phyloP scores from a whole-genome alignment of 2,797 vertebrate genomes.

The Spizella passerina region DNA sequence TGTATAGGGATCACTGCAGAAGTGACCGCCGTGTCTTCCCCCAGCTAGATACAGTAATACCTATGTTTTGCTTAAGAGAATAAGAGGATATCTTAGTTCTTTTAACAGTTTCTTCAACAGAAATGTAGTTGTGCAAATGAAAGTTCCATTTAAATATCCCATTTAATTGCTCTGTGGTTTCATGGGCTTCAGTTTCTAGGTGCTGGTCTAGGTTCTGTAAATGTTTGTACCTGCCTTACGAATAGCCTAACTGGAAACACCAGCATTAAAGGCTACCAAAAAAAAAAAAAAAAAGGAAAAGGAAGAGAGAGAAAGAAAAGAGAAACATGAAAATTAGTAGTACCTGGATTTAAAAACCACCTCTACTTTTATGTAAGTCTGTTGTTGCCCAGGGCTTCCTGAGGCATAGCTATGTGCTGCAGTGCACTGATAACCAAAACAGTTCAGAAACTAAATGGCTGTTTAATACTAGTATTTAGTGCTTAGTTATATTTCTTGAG shows the following conservation, averaged over 20 bases:
- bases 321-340: not conserved
- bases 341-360: not conserved
- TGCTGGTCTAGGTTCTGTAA: not conserved
- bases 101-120: not conserved
- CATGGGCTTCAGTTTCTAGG: not conserved
- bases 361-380: not conserved
- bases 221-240: not conserved
- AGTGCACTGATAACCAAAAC: not conserved
- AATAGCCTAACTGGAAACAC: not conserved
- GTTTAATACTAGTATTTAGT: not conserved
- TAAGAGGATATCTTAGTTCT: not conserved
- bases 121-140: not conserved
- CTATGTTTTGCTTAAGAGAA: not conserved
- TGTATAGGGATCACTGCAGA: rapidly evolving
- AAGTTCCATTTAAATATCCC: not conserved
- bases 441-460: not conserved
- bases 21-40: rapidly evolving
- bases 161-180: not conserved
- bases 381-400: not conserved
- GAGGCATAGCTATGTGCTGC: not conserved
- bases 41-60: not conserved
- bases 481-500: not conserved
- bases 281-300: not conserved
- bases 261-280: not conserved
- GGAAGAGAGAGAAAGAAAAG: not conserved